These are phyloP conservation scores for Lacerta agilis DNA, from an alignment of 2,797 vertebrate genomes.

Conservation along the genomic window DNA sequence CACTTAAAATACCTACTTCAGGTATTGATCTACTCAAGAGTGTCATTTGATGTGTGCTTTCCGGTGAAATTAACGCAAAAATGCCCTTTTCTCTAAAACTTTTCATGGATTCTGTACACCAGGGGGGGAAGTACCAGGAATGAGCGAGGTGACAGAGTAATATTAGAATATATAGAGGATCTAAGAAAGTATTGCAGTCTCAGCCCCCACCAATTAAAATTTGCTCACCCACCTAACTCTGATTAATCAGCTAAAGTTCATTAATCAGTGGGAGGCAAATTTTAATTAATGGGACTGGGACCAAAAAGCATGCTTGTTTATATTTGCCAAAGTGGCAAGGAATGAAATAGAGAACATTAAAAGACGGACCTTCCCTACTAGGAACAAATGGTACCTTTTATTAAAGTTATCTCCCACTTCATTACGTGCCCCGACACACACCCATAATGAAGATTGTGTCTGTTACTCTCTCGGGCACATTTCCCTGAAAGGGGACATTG, in stretches of 20 bases:
- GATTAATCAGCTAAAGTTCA: constrained; percentile 32
- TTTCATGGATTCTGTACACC: background rate
- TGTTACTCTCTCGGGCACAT: background rate
- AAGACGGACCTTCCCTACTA: background rate
- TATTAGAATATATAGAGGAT: background rate
- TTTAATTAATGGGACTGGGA: background rate
- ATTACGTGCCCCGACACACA: too few relatives aligned
- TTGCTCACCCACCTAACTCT: background rate
- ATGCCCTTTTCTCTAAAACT: constrained; percentile 21
- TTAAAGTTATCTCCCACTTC: background rate
- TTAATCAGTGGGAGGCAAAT: background rate
- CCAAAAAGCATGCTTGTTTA: background rate
- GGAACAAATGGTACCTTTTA: background rate
- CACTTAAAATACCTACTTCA: background rate
- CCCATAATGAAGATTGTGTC: too few relatives aligned
- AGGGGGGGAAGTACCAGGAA: constrained; percentile 12
- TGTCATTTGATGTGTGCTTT: background rate
- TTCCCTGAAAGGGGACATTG: too few relatives aligned
- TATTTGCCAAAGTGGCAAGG: background rate
- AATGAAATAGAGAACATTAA: background rate
- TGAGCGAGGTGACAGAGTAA: background rate
- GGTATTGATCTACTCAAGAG: background rate
- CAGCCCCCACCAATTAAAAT: background rate
- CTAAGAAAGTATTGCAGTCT: constrained; percentile 19
- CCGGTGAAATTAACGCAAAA: constrained; percentile 36